These are phyloP conservation scores for Nyctereutes procyonoides DNA, from an alignment of 2,113 vertebrate species.

Conservation along the genomic window DNA sequence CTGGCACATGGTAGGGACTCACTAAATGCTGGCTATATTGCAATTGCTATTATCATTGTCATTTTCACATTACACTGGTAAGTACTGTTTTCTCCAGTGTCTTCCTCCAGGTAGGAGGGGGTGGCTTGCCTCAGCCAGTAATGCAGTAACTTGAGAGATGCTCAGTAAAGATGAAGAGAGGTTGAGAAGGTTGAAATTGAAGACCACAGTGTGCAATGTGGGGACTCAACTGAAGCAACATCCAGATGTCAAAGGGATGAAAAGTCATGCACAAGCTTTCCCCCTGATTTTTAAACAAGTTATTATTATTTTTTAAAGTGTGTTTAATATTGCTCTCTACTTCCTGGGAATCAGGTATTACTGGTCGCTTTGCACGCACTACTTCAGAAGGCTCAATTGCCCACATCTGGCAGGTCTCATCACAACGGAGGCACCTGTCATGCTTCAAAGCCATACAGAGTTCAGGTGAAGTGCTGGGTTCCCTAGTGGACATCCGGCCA, in stretches of 20 bases:
- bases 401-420: neutral
- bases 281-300: neutral
- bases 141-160: neutral
- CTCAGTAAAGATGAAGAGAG: neutral
- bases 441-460: neutral
- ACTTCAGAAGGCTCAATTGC: neutral
- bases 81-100: neutral
- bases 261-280: neutral
- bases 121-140: neutral
- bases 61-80: neutral
- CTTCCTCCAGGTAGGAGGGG: neutral
- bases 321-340: neutral
- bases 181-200: neutral
- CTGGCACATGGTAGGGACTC: neutral
- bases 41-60: neutral
- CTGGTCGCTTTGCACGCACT: neutral
- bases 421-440: neutral
- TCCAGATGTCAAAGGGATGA: neutral
- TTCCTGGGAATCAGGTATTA: neutral
- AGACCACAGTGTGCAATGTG: neutral
- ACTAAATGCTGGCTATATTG: neutral
- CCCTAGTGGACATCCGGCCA: accelerated
- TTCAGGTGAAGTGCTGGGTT: neutral
- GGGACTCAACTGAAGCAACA: neutral
- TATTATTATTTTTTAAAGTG: neutral